Conservation (phyloP, 2,888 invertebrate species). For the Tetragnatha montana region DNA sequence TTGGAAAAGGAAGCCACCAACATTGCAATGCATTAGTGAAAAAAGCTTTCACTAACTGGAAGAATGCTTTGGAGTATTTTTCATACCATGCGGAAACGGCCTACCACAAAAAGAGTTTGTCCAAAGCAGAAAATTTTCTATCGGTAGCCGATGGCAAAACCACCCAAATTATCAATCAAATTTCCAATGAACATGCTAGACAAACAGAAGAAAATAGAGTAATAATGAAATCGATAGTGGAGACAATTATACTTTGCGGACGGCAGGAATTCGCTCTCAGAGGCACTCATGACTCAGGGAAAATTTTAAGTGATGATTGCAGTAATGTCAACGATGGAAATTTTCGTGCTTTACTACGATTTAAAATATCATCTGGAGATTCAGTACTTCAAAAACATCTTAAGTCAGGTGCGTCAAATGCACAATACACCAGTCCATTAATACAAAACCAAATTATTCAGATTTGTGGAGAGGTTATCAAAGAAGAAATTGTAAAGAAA, state of each 20-base stretch:
- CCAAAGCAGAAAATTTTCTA: conserved; percentile 9
- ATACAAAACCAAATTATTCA: conserved; percentile 26
- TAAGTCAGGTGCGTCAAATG: background rate
- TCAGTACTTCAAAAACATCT: background rate
- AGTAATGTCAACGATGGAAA: conserved; percentile 27
- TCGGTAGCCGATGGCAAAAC: background rate
- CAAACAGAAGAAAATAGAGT: conserved; percentile 15
- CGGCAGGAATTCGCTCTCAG: conserved; percentile 33
- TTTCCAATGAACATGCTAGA: background rate
- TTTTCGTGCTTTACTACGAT: conserved; percentile 31
- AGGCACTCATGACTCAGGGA: conserved; percentile 15
- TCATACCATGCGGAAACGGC: background rate
- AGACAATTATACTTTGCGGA: conserved; percentile 22
- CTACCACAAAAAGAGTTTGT: conserved; percentile 12
- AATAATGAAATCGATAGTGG: background rate
- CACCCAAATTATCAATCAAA: background rate
- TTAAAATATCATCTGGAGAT: conserved; percentile 11
- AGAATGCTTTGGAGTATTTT: conserved; percentile 9
- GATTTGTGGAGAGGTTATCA: conserved; percentile 1
- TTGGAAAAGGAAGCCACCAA: conserved; percentile 16
- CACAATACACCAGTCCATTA: conserved; percentile 10
- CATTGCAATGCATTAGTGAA: background rate
- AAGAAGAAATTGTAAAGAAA: conserved; percentile 10
- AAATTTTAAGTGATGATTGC: background rate
- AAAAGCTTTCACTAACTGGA: conserved; percentile 6